Base-by-base conservation (phyloP, 2,113 vertebrate genomes). In the Poecilia latipinna region DNA sequence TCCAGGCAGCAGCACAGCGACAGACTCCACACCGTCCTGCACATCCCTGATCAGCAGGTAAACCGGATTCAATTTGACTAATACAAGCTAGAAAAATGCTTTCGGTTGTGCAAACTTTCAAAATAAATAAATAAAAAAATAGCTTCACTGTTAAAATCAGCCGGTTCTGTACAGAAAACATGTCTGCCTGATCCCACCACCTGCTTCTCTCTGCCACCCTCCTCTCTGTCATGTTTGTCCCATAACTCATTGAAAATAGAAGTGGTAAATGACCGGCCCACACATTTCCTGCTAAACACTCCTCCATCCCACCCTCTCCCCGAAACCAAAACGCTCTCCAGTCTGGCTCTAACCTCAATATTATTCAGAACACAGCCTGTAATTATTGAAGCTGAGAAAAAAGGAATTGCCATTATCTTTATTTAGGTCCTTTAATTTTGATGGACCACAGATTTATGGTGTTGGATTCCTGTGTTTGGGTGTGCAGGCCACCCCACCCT, bases 1-100 rank as follows among this genome's bases (percentile, higher is more conserved):
- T 97, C 96, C 0, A 86, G 96, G 4, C 96, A 96, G 70, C 97
- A 97, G 85, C 97, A 97, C 90, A 96, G 91, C 0, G 97, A 97
- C 29, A 90, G 97, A 1, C 94, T 96, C 75, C 96, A 97, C 4
- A 94, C 95, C 26, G 94, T 96, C 63, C 83, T 91, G 11, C 96
- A 96, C 90, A 90, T 96, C 12, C 93, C 95, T 0, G 97, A 98
- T 61, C 95, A 95, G 73, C 96, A 97, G 86, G 87, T 89, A 28
- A 3, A 63, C 66, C 19, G 51, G 2, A 57, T 19, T 48, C 39
- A 42, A 0, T 42, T 15, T 15, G 12, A 15, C 39, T 15, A 15
- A 42, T 42, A 15, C 13, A 39, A 33, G 32, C 32, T 33, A 6
- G 32, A 33, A 33, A 33, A 33, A 33, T 33, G 32, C 32, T 8